Conservation (phyloP, 2,888 invertebrate genomes). For the Ennomos quercinarius region DNA sequence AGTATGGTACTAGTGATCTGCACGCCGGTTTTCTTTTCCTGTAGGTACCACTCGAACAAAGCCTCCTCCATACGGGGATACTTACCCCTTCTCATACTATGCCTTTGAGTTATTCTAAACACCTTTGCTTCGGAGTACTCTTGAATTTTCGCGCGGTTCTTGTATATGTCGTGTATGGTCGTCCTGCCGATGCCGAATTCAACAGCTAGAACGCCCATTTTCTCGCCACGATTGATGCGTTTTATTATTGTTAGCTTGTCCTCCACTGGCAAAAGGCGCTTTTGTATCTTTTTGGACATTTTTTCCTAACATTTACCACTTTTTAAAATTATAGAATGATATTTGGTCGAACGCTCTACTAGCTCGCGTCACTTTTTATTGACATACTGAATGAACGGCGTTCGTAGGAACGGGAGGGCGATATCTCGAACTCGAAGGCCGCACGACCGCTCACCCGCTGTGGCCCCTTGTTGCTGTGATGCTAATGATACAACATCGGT, state of each 20-base stretch:
- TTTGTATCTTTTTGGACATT: constrained; percentile 11
- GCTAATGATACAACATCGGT: no score
- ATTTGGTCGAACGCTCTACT: background rate
- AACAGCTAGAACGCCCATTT: constrained; percentile 13
- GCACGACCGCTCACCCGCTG: no score
- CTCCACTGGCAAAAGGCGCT: constrained; percentile 18
- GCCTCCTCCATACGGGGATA: constrained; percentile 36
- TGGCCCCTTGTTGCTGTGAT: no score
- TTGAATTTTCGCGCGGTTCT: constrained; percentile 26
- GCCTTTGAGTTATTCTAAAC: constrained; percentile 30
- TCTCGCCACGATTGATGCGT: constrained; percentile 26
- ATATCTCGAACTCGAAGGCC: constrained; percentile 5
- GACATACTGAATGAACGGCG: constrained; percentile 15
- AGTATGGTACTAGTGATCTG: constrained; percentile 28
- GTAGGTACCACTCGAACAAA: constrained; percentile 39
- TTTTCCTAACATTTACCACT: background rate
- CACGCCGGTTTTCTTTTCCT: constrained; percentile 34
- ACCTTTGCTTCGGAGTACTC: constrained; percentile 21
- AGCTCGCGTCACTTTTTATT: background rate
- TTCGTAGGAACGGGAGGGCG: constrained; percentile 17
- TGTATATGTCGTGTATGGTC: constrained; percentile 25
- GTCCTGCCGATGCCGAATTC: constrained; percentile 22
- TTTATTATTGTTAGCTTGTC: constrained; percentile 23
- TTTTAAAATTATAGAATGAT: no score
- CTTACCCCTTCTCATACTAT: constrained; percentile 33